These are phyloP conservation scores for Drosophila orena DNA, from an alignment of 1,140 invertebrate species.

Conservation along the genomic window DNA sequence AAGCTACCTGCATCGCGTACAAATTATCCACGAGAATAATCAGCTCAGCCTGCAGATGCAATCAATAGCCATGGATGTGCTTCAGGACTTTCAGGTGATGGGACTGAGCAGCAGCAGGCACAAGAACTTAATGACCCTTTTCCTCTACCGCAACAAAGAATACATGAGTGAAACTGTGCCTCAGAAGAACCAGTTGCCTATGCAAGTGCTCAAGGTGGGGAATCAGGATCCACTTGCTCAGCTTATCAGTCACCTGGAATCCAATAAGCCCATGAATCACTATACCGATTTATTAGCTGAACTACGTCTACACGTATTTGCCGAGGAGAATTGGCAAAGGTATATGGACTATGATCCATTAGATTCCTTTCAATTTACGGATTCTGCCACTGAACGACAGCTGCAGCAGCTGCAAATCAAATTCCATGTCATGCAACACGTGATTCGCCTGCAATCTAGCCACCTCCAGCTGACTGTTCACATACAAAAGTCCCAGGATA, in stretches of 20 bases:
- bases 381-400: constrained; percentile 31
- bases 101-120: constrained; percentile 46
- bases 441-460: constrained; percentile 20
- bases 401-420: constrained; percentile 53
- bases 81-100: constrained; percentile 33
- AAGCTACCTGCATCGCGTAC: constrained; percentile 21
- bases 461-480: constrained; percentile 3
- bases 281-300: constrained; percentile 51
- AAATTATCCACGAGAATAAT: constrained; percentile 22
- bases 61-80: constrained; percentile 12
- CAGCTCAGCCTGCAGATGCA: constrained; percentile 37
- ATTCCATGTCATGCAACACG: constrained; percentile 40
- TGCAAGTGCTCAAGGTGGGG: constrained; percentile 49
- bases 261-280: constrained; percentile 36
- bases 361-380: constrained; percentile 29
- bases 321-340: constrained; percentile 20
- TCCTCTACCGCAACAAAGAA: constrained; percentile 57
- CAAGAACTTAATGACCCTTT: constrained; percentile 44
- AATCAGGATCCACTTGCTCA: constrained; percentile 22
- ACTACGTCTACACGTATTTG: constrained; percentile 53
- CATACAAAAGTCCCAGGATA: constrained; percentile 3
- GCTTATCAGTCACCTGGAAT: constrained; percentile 7
- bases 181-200: background rate
- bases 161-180: constrained; percentile 19
- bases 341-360: constrained; percentile 39